A percentile compares a stretch with the other conserved stretches of the same genome.
These are phyloP conservation scores for Tetranychus piercei DNA, from an alignment of 2,888 invertebrate species.

Conservation along the genomic window DNA sequence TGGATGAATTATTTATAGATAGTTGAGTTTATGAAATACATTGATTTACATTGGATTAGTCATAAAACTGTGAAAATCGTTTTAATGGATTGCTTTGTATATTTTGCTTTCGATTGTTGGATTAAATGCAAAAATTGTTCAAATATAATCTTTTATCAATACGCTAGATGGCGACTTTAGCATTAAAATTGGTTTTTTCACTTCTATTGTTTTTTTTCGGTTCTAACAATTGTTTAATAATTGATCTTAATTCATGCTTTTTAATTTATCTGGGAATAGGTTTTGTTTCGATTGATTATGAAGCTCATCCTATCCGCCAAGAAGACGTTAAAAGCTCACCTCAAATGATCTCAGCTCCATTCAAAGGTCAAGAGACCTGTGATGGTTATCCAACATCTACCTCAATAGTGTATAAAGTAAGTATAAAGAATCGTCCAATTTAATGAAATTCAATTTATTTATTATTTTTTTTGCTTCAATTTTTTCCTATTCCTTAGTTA, in stretches of 20 bases:
- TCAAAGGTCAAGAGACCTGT: background rate
- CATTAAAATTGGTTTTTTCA: no score
- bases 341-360: constrained; percentile 3
- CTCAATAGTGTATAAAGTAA: constrained; percentile 5
- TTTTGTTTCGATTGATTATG: constrained; percentile 6
- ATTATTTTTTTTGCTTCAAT: background rate
- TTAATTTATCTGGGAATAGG: background rate
- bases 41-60: no score
- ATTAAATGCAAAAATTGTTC: no score
- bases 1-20: no score
- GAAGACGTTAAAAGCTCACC: constrained; percentile 4
- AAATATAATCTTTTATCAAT: no score
- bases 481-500: background rate
- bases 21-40: no score
- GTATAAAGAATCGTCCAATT: background rate
- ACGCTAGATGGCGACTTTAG: no score
- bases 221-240: background rate
- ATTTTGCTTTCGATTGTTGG: no score
- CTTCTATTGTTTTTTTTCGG: background rate
- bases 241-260: background rate
- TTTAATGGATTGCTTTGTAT: no score
- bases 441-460: background rate
- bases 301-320: constrained; percentile 1
- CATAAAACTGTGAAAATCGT: no score
- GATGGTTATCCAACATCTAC: constrained; percentile 6